phyloP scores from a whole-genome alignment of 2,113 vertebrate genomes.

The Nycticebus coucang region DNA sequence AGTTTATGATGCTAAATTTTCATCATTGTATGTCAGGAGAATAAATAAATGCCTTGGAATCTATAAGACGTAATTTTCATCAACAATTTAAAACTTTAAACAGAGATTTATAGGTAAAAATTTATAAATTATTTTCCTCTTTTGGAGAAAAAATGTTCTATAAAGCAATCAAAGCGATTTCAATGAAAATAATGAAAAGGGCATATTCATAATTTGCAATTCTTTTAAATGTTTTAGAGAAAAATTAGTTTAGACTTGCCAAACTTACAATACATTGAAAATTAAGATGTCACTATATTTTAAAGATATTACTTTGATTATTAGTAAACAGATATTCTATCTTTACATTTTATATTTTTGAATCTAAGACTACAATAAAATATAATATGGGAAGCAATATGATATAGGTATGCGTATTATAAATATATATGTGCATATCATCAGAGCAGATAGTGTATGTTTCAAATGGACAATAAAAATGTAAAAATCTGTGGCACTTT shows the following conservation, averaged over 20 bases:
- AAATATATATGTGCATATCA: neutral
- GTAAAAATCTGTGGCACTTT: neutral
- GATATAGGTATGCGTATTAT: neutral
- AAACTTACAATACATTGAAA: neutral
- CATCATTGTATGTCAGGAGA: neutral
- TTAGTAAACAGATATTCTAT: neutral
- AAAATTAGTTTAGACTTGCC: neutral
- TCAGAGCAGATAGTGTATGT: neutral
- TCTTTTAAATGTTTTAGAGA: neutral
- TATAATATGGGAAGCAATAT: neutral
- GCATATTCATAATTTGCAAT: neutral
- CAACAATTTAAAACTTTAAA: neutral
- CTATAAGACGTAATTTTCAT: neutral
- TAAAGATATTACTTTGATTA: neutral
- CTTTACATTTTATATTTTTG: neutral
- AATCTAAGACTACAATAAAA: neutral
- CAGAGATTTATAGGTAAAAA: neutral
- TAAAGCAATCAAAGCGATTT: neutral
- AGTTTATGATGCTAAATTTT: neutral
- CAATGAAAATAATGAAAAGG: neutral
- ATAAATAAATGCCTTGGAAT: neutral
- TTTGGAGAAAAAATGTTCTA: neutral
- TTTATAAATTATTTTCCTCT: neutral
- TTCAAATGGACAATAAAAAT: neutral
- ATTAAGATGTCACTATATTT: neutral